Conservation (phyloP, 2,888 invertebrate species). For the Drosophila histrio region DNA sequence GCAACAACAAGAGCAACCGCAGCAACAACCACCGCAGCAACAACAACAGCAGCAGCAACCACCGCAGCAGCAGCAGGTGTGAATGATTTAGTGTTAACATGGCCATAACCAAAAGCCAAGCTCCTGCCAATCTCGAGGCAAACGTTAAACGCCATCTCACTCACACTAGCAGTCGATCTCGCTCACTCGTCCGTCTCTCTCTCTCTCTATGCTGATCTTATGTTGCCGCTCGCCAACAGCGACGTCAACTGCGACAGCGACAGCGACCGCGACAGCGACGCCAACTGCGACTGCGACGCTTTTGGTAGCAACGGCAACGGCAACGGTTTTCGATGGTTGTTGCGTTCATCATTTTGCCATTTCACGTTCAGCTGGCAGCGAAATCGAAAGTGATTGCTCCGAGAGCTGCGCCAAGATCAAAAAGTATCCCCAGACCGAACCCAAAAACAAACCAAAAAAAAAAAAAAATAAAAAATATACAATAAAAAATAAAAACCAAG, state of each 20-base stretch:
- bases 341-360: constrained; percentile 83
- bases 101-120: constrained; percentile 64
- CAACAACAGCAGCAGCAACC: constrained; percentile 11
- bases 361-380: constrained; percentile 83
- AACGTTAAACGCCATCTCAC: background rate
- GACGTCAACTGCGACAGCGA: constrained; percentile 8
- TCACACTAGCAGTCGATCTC: no score
- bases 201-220: constrained; percentile 21
- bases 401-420: constrained; percentile 69
- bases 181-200: background rate
- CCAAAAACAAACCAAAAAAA: constrained; percentile 17
- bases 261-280: constrained; percentile 6
- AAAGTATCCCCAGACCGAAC: constrained; percentile 7
- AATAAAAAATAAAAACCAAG: constrained; percentile 6
- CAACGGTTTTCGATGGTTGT: constrained; percentile 78
- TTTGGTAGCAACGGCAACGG: constrained; percentile 36
- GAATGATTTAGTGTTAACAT: constrained; percentile 78
- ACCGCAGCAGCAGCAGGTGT: constrained; percentile 55
- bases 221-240: constrained; percentile 24
- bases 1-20: constrained; percentile 12
- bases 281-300: constrained; percentile 24
- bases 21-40: constrained; percentile 3
- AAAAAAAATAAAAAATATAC: background rate
- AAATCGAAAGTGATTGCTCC: constrained; percentile 83
- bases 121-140: constrained; percentile 49